phyloP scores from a whole-genome alignment of 1,140 invertebrate genomes.

The Drosophila jambulina region DNA sequence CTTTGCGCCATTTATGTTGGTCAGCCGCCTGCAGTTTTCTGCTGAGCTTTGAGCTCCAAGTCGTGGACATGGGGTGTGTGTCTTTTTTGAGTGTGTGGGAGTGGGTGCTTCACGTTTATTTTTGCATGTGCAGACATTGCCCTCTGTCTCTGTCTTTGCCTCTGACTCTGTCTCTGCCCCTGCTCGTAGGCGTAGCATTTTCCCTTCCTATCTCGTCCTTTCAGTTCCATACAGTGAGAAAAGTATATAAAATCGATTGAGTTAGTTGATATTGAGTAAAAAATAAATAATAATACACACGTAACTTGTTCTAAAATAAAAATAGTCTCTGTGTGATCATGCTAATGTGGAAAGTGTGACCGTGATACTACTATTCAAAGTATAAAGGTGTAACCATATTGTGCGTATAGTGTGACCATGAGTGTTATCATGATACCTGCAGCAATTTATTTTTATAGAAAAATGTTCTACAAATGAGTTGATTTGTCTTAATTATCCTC shows the following conservation, averaged over 20 bases:
- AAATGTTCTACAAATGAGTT: background rate
- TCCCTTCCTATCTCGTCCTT: constrained; percentile 22
- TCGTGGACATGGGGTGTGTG: constrained; percentile 48
- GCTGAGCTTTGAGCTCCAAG: constrained; percentile 42
- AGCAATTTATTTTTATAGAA: background rate
- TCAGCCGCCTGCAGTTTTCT: constrained; percentile 69
- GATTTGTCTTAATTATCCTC: background rate
- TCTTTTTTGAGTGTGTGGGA: constrained; percentile 17
- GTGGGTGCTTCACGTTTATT: constrained; percentile 69
- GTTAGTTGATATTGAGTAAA: background rate
- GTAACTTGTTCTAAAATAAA: background rate
- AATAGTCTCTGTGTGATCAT: background rate
- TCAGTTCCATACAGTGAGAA: constrained; percentile 3
- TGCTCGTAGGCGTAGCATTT: constrained; percentile 70
- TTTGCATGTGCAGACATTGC: constrained; percentile 74
- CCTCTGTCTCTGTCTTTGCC: constrained; percentile 40
- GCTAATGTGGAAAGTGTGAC: background rate
- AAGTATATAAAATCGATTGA: background rate
- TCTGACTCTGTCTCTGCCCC: constrained; percentile 29
- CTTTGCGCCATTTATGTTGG: constrained; percentile 83
- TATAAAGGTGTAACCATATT: background rate
- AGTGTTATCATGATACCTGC: background rate
- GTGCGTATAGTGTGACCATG: background rate
- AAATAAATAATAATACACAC: background rate
- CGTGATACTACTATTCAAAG: background rate